A percentile compares a stretch with the other conserved stretches of the same genome.
Evolutionary conservation across 2,888 invertebrate species (phyloP).

Genomic region (Eupithecia abbreviata): DNA sequence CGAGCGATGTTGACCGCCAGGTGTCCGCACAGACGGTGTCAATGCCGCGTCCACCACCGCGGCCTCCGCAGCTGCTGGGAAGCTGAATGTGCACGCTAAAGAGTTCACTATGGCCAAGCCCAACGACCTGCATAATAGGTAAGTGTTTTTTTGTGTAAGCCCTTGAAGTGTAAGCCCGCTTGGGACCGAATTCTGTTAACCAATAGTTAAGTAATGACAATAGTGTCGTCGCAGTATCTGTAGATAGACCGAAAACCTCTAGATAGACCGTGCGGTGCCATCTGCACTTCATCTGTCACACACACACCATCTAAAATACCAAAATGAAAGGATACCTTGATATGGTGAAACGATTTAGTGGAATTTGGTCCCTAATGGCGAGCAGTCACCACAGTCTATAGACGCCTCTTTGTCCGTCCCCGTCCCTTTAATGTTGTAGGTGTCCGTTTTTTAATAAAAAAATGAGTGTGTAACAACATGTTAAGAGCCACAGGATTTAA

Average conservation of each 20-base stretch:
- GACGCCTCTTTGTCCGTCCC: not conserved
- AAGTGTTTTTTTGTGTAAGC: conserved; percentile 48
- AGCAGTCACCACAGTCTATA: not conserved
- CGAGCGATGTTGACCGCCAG: conserved; percentile 80
- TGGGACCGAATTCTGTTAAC: not conserved
- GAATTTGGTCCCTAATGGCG: too few relatives aligned
- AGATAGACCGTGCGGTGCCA: not conserved
- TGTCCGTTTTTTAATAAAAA: not conserved
- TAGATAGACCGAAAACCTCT: too few relatives aligned
- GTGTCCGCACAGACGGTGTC: conserved; percentile 85
- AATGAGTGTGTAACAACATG: not conserved
- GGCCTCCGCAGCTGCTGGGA: conserved; percentile 70
- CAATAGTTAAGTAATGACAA: not conserved
- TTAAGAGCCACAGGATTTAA: not conserved
- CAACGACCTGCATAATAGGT: conserved; percentile 80
- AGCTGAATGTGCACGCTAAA: conserved; percentile 94
- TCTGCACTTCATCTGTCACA: too few relatives aligned
- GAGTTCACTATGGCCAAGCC: conserved; percentile 93
- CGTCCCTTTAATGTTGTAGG: not conserved
- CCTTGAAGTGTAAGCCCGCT: not conserved
- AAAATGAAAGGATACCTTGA: too few relatives aligned
- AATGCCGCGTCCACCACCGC: conserved; percentile 58
- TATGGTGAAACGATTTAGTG: not conserved
- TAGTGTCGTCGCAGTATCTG: too few relatives aligned
- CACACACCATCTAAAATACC: too few relatives aligned